Base-by-base conservation (phyloP, 2,888 invertebrate genomes). In the Lasioglossum morio region DNA sequence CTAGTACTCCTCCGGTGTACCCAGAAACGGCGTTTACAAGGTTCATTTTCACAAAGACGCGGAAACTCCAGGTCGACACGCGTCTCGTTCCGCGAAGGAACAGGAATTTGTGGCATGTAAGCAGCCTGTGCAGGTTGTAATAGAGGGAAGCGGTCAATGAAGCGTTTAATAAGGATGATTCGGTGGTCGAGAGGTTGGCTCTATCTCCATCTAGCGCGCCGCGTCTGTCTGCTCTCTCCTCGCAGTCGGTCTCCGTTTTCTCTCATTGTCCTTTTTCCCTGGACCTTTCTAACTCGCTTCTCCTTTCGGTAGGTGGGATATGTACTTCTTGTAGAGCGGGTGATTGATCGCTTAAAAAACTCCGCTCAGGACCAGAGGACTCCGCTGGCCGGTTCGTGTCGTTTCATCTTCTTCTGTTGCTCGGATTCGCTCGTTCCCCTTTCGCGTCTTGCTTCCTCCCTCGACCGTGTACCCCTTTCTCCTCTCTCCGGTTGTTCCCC, bases 341-440 rank as follows among this genome's bases (percentile, higher is more conserved):
- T 94, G 94, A 94, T 94, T 94, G 94, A 94, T 94, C 92, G 93
- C 89, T 92, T 91, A 92, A 94, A 94, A 94, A 94, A 92, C 90
- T 92, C 91, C 84, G 87, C 83, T 70, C 75, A 73, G 87, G 79
- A 84, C 79, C 84, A 79, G 76, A 77, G 66, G 81, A 80, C 74
- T 80, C 40, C 79, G 72, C 72, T 30, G 79, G 57, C 78, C 79
- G 82, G 82, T 78, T 81, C 74, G 75, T 72, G 48, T 84, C 83
- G 46, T 66, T 82, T 78, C 57, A 63, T 84, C 82, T 77, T 66
- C 69, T 37, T 80, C 84, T 70, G 43, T 53, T n/a, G 23, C 69
- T 76, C 76, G 34, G 34, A 23, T 69, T 69, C 30, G n/a, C 70
- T 12, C 40, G n/a, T 79, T 79, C 72, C 76, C 79, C 77, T 19